These are phyloP conservation scores for Callinectes sapidus DNA, from an alignment of 2,888 invertebrate genomes.

Conservation along the genomic window DNA sequence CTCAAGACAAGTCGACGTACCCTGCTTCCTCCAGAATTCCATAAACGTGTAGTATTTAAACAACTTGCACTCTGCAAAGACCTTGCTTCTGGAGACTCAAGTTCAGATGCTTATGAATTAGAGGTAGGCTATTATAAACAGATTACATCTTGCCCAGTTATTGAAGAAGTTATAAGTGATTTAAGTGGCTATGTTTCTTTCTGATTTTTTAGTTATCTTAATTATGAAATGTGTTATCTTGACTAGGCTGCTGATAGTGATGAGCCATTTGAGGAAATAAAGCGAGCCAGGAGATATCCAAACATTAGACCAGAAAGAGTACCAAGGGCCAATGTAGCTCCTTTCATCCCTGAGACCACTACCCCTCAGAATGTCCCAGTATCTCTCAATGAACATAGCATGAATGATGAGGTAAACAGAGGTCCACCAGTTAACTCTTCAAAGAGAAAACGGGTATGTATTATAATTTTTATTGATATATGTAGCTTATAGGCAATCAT, in stretches of 20 bases:
- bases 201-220: neutral
- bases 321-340: slow-evolving; percentile 44
- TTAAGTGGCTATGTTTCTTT: neutral
- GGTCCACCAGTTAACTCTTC: neutral
- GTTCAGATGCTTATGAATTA: slow-evolving; percentile 44
- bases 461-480: neutral
- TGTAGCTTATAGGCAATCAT: neutral
- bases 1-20: slow-evolving; percentile 42
- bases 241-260: slow-evolving; percentile 46
- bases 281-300: neutral
- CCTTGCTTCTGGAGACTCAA: slow-evolving; percentile 49
- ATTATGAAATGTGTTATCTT: neutral
- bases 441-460: neutral
- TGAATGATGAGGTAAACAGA: slow-evolving; percentile 1
- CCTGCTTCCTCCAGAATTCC: slow-evolving; percentile 14
- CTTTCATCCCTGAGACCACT: slow-evolving; percentile 19
- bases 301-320: neutral
- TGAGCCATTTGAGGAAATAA: slow-evolving; percentile 47
- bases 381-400: neutral
- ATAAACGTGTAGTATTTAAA: slow-evolving; percentile 46
- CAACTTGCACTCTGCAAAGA: neutral
- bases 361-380: neutral
- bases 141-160: too few species aligned
- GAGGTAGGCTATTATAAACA: slow-evolving; percentile 29
- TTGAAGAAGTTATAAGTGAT: too few species aligned